Conservation (phyloP, 2,113 vertebrate species). For the Manacus vitellinus region DNA sequence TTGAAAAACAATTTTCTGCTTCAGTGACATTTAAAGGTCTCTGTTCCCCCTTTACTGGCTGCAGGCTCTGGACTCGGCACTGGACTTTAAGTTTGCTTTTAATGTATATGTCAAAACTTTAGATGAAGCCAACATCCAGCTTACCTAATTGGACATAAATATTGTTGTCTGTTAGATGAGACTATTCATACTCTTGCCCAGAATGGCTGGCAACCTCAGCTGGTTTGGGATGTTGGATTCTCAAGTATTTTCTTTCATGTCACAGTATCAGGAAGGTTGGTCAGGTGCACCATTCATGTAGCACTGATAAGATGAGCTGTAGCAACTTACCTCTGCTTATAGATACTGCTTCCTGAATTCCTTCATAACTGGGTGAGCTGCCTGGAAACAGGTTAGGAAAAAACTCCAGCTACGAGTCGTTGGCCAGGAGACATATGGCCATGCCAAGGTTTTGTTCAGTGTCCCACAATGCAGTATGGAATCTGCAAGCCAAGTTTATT, state of each 20-base stretch:
- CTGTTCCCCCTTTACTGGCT: not conserved
- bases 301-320: not conserved
- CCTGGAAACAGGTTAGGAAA: not conserved
- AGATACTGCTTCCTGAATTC: not conserved
- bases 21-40: not conserved
- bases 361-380: not conserved
- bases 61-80: not conserved
- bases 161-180: not conserved
- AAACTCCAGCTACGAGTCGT: fast-evolving
- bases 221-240: not conserved
- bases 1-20: not conserved
- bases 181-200: not conserved
- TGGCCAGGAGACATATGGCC: not conserved
- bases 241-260: not conserved
- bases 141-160: not conserved
- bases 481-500: not conserved
- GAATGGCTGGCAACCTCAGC: not conserved
- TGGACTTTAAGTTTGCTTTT: not conserved
- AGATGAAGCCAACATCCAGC: not conserved
- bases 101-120: not conserved
- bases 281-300: not conserved
- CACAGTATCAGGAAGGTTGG: not conserved
- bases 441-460: not conserved
- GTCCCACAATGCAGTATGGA: not conserved
- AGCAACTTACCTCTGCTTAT: not conserved